Base-by-base conservation (phyloP, 1,140 invertebrate species). In the Philotrypesis tridentata region DNA sequence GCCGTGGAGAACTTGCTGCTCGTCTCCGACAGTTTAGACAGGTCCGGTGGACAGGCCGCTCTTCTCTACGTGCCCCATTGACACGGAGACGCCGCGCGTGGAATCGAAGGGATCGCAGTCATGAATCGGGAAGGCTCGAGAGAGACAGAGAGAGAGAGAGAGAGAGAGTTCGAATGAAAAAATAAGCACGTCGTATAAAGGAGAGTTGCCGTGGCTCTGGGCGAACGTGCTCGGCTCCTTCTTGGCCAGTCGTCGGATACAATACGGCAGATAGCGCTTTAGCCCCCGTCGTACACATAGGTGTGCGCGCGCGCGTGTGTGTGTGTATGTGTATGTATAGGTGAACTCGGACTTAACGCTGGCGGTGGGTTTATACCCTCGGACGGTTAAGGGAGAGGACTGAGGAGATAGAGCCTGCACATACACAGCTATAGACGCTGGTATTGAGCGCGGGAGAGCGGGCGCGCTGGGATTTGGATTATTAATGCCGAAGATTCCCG, bases 391-490 rank as follows among this genome's bases (percentile, higher is more conserved):
- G 78, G 48, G 68, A 61, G 27, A 60, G 68, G n/a, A n/a, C n/a
- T n/a, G n/a, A n/a, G n/a, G 60, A 60, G 55, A 70, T 33, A n/a
- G 29, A 43, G 37, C 73, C 31, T 40, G 74, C 71, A 23, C 27
- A 60, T 31, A 33, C 48, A 65, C 3, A 23, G 23, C 14, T 80
- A 83, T 79, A 80, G n/a, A n/a, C n/a, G n/a, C n/a, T n/a, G n/a
- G n/a, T 83, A 31, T 79, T 17, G 48, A 17, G 17, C 40, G 14
- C n/a, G n/a, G n/a, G n/a, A n/a, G n/a, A n/a, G 21, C 48, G 29
- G 43, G 43, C 81, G 80, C 79, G 63, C 80, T 82, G 78, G 82
- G 85, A 84, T 84, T 79, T 84, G 68, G 79, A 82, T 82, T 78
- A 84, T 78, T 75, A 82, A 76, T 79, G 65, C 48, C 37, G 23